Evolutionary conservation across 2,113 vertebrate species (phyloP), one percentile per base, ranked within the genome.

Genomic region (Limnothrissa miodon): DNA sequence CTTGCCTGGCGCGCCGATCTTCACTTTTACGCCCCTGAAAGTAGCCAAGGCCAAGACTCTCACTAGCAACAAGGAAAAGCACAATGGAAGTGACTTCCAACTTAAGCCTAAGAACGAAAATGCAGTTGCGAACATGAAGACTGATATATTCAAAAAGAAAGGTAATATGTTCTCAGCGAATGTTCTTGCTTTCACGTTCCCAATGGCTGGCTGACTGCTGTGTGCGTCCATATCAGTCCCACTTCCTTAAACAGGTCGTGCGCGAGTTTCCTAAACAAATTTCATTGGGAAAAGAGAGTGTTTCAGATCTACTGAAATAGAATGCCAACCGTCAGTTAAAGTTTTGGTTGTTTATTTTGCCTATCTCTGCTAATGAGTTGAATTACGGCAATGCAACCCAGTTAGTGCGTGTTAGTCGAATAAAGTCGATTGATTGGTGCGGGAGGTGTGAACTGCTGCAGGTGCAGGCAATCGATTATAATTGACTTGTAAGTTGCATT

Each of bases 11-110:
- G 91, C 93, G 62, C 88, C 93, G 82, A 94, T 97, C 82, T 96
- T 97, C 93, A 95, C 96, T 70, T 95, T 96, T 91, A 92, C 95
- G 45, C 95, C 95, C n/a, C 94, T 96, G 85, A 95, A 93, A 86
- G 92, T 94, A 89, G 94, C 92, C 89, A 91, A 94, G 94, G 91
- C 92, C 91, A 94, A 93, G 90, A 89, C 84, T 84, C 94, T 88
- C 85, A 93, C 93, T 79, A 90, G 92, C 87, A 93, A 92, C 85
- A 93, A 92, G 46, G 94, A 94, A 53, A 91, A 90, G 80, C 95
- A 84, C n/a, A 82, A 90, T 88, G 94, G 95, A 21, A 89, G 93
- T 88, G 94, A 94, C 81, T 83, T 84, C 86, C 90, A 95, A 86
- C 92, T 93, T 70, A 87, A 92, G 85, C 84, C 85, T 4, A 94